A percentile compares a stretch with the other conserved stretches of the same genome.
Conservation (phyloP, 2,888 invertebrate genomes). For the Allygus modestus region DNA sequence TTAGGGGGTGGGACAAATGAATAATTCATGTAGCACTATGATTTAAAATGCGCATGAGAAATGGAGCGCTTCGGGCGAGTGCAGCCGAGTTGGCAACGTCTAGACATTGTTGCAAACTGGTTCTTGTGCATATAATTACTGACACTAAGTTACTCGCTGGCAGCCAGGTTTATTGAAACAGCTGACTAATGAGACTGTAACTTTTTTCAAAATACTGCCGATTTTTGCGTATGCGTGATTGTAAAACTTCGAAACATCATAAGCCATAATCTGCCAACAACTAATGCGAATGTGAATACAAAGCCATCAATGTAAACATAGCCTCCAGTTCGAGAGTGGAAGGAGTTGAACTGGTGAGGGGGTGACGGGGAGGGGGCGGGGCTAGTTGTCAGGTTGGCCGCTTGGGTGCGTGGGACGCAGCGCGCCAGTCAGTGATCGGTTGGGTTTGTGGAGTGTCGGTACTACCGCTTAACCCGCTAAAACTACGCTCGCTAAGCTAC, state of each 20-base stretch:
- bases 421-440: constrained; percentile 60
- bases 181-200: background rate
- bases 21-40: constrained; percentile 22
- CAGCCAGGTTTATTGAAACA: constrained; percentile 21
- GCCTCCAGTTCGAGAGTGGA: constrained; percentile 25
- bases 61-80: background rate
- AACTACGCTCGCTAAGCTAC: constrained; percentile 55
- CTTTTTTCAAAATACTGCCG: background rate
- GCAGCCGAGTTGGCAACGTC: constrained; percentile 49
- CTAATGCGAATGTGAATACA: constrained; percentile 26
- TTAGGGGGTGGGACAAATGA: constrained; percentile 15
- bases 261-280: constrained; percentile 29
- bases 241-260: constrained; percentile 15
- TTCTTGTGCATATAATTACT: constrained; percentile 52
- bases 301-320: constrained; percentile 49
- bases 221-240: background rate
- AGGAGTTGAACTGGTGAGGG: constrained; percentile 11
- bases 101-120: constrained; percentile 59
- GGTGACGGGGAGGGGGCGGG: constrained; percentile 41
- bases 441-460: constrained; percentile 37
- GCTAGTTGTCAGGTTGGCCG: constrained; percentile 56
- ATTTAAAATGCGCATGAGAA: constrained; percentile 42
- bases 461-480: constrained; percentile 46
- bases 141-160: constrained; percentile 1
- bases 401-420: constrained; percentile 58